Evolutionary conservation across 2,888 invertebrate genomes (phyloP), one percentile per base, ranked within the genome.

Genomic region (Cephus rjabovi): DNA sequence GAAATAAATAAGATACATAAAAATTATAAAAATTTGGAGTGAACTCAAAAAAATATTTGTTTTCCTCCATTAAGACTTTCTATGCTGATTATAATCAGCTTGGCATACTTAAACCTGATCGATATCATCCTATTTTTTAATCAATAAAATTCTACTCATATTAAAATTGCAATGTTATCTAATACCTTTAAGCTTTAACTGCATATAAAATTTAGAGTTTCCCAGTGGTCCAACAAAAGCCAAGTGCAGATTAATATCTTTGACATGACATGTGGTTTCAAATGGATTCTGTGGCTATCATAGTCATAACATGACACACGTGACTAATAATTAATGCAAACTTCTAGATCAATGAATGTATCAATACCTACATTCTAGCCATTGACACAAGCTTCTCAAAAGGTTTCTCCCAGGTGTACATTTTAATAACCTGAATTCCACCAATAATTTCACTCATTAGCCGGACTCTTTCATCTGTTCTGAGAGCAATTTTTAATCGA

Each of bases 331-430:
- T 73, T 37, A 33, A 56, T 23, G 40, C 0, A 6, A 40, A 15
- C 1, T 40, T 15, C n/a, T 33, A 31, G 35, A 37, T 75, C 2
- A 56, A 56, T 56, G 15, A 56, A 56, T 23, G 9, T 23, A 23
- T 71, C n/a, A 69, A 77, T 75, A 79, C 91, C 87, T 92, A 96
- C 96, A 93, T 94, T 89, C 97, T 92, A 12, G 96, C 93, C 77
- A 93, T 91, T 75, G 94, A 93, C 3, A 97, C 95, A 0, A 96
- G 91, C 78, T 94, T 93, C 77, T 95, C 94, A 86, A 97, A 97
- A 0, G 96, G 95, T 82, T 94, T 95, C 88, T 97, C 97, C 95
- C 97, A 97, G 1, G 96, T 95, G 86, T 96, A 97, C 96, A 97
- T 96, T 92, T 97, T 97, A 84, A 97, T 96, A 1, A 97, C 96